phyloP scores from a whole-genome alignment of 2,113 vertebrate species.

The Ranitomeya imitator region DNA sequence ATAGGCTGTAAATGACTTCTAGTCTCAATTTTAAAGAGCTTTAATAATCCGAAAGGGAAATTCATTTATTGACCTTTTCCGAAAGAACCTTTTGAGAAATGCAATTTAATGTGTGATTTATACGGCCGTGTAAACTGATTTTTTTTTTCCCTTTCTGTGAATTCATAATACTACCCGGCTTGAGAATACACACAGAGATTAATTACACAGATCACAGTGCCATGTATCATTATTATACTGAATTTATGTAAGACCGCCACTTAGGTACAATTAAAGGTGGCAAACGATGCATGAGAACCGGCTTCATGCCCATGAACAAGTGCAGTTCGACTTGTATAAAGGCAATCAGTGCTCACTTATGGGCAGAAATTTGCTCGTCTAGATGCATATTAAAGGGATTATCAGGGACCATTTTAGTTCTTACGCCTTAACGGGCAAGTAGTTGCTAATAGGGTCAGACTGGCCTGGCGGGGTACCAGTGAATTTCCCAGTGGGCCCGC shows the following conservation, averaged over 20 bases:
- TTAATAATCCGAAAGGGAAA: conserved; percentile 34
- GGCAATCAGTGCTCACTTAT: too few relatives aligned
- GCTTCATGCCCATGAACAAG: too few relatives aligned
- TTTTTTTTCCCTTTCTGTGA: not conserved
- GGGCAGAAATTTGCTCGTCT: too few relatives aligned
- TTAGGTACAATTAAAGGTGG: not conserved
- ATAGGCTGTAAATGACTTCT: conserved; percentile 4
- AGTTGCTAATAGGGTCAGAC: too few relatives aligned
- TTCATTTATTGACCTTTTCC: conserved; percentile 46
- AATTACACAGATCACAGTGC: not conserved
- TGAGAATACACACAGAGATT: not conserved
- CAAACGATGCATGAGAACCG: too few relatives aligned
- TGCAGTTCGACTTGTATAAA: too few relatives aligned
- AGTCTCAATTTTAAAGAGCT: conserved; percentile 27
- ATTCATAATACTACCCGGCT: not conserved
- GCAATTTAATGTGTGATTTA: conserved; percentile 25
- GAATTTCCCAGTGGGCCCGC: too few relatives aligned
- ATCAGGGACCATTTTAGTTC: too few relatives aligned
- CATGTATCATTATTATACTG: not conserved
- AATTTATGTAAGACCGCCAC: not conserved
- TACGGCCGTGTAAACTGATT: not conserved
- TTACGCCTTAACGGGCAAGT: too few relatives aligned
- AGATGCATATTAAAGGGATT: too few relatives aligned
- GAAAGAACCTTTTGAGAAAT: conserved; percentile 15
- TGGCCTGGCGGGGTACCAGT: too few relatives aligned